phyloP scores from a whole-genome alignment of 2,113 vertebrate species.

The Scalopus aquaticus region DNA sequence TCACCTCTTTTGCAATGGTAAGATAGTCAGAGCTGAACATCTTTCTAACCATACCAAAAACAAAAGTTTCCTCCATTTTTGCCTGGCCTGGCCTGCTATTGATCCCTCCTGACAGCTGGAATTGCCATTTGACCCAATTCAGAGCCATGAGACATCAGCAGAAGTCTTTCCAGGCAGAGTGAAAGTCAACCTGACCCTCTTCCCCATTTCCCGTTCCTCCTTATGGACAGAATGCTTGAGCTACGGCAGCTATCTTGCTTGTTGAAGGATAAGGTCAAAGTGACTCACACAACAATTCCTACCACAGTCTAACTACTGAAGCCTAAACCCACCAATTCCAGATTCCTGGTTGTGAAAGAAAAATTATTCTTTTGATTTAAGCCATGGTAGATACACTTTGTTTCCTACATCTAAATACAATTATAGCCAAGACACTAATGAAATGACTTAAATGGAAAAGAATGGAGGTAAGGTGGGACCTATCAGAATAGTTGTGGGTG shows the following conservation, averaged over 20 bases:
- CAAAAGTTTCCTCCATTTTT: not conserved
- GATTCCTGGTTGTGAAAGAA: not conserved
- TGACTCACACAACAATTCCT: not conserved
- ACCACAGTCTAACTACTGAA: not conserved
- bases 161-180: not conserved
- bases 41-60: not conserved
- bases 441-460: not conserved
- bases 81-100: not conserved
- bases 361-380: not conserved
- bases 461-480: not conserved
- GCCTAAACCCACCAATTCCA: not conserved
- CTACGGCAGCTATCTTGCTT: accelerated
- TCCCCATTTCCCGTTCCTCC: not conserved
- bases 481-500: not conserved
- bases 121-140: not conserved
- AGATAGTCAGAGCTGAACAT: not conserved
- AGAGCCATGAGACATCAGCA: not conserved
- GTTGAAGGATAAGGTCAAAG: not conserved
- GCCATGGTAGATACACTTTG: not conserved
- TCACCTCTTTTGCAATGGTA: not conserved
- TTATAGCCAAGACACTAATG: not conserved
- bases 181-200: not conserved
- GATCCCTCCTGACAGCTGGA: not conserved
- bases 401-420: not conserved
- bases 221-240: not conserved